Conservation (phyloP, 1,140 invertebrate genomes). For the Diabrotica virgifera region DNA sequence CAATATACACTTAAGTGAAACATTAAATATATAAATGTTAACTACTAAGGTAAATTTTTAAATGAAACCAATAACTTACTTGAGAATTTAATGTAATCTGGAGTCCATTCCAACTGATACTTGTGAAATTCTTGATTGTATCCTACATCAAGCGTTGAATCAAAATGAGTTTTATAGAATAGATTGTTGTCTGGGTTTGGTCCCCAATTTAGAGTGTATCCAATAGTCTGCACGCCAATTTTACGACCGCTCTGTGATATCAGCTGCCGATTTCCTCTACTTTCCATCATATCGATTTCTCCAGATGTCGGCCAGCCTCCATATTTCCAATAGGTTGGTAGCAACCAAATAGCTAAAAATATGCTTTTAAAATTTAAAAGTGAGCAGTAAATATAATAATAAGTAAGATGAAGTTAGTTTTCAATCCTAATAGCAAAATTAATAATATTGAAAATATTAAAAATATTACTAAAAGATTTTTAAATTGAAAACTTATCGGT, state of each 20-base stretch:
- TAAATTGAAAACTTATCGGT: too few relatives aligned
- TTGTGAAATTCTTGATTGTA: conserved; percentile 51
- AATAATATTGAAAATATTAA: too few relatives aligned
- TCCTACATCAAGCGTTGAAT: conserved; percentile 48
- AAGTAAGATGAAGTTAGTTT: too few relatives aligned
- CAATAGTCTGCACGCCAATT: conserved; percentile 57
- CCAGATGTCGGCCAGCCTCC: conserved; percentile 57
- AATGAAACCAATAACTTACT: too few relatives aligned
- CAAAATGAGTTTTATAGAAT: conserved; percentile 53
- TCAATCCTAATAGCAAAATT: too few relatives aligned
- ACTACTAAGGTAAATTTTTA: too few relatives aligned
- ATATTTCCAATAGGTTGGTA: conserved; percentile 56
- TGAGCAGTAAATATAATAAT: too few relatives aligned
- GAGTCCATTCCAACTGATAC: conserved; percentile 54
- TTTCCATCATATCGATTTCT: conserved; percentile 58
- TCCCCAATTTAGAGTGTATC: conserved; percentile 63
- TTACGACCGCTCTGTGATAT: conserved; percentile 49
- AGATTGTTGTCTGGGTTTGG: conserved; percentile 56
- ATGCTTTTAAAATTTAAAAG: not conserved
- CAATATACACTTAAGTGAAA: too few relatives aligned
- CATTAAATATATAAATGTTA: too few relatives aligned
- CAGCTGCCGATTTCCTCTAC: conserved; percentile 57
- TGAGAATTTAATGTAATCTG: conserved; percentile 26
- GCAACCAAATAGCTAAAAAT: conserved; percentile 56
- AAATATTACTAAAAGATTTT: too few relatives aligned